phyloP scores from a whole-genome alignment of 2,113 vertebrate species.

The Dermatemys mawii region DNA sequence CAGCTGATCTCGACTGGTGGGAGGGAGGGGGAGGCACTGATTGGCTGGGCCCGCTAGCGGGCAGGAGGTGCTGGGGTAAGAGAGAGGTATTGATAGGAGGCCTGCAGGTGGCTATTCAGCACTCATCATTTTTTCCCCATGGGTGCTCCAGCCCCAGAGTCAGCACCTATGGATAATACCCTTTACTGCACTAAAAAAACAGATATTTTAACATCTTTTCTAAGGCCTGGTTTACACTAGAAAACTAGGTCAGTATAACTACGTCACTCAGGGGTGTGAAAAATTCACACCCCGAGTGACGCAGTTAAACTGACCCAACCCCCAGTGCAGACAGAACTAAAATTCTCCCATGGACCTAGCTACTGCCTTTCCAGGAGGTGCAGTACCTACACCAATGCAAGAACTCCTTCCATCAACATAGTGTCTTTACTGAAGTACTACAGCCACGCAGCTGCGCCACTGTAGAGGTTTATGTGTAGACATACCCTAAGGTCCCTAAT shows the following conservation, averaged over 20 bases:
- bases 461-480: not conserved
- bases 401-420: not conserved
- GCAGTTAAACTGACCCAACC: not conserved
- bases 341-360: not conserved
- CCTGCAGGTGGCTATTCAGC: too few species aligned
- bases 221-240: not conserved
- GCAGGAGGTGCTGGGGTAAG: too few species aligned
- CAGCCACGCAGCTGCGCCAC: too few species aligned
- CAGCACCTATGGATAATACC: not conserved
- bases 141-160: too few species aligned
- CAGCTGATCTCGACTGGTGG: too few species aligned
- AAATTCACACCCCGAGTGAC: not conserved
- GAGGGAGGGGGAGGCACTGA: too few species aligned
- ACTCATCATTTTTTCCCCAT: too few species aligned
- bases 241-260: not conserved
- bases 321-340: not conserved
- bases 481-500: not conserved
- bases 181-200: not conserved
- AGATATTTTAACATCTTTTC: not conserved
- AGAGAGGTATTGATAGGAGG: too few species aligned
- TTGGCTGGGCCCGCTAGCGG: too few species aligned
- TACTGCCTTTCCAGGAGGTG: not conserved
- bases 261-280: not conserved
- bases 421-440: not conserved
- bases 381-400: not conserved